Conservation (phyloP, 2,797 vertebrate species). For the Zenarchopterus dispar region DNA sequence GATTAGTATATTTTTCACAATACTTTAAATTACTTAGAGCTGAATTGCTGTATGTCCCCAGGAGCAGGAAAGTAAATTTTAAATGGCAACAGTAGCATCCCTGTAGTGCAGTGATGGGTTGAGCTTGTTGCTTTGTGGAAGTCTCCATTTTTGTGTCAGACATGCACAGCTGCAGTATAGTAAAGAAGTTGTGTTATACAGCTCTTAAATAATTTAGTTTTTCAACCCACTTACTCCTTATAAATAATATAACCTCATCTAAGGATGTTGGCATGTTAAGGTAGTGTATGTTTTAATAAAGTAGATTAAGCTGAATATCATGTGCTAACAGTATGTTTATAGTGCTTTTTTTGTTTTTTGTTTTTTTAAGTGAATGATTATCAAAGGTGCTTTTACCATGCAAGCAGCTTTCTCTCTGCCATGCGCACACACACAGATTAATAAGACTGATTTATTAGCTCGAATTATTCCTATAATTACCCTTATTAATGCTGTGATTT, state of each 20-base stretch:
- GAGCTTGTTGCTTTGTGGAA: background rate
- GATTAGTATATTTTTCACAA: background rate
- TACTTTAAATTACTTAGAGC: background rate
- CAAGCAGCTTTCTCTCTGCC: too few species aligned
- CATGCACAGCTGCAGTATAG: background rate
- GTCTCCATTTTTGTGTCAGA: constrained; percentile 1
- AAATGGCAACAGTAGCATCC: constrained; percentile 34
- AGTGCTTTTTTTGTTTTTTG: too few species aligned
- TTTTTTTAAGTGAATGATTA: too few species aligned
- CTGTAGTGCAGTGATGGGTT: background rate
- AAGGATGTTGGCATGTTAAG: constrained; percentile 32
- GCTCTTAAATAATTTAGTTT: constrained; percentile 56
- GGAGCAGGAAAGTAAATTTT: constrained; percentile 34
- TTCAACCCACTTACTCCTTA: constrained; percentile 11
- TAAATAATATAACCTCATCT: constrained; percentile 43
- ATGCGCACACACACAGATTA: too few species aligned
- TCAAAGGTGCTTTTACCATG: too few species aligned
- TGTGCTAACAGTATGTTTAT: background rate
- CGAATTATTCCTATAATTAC: too few species aligned
- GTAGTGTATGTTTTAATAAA: constrained; percentile 4
- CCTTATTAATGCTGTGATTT: too few species aligned
- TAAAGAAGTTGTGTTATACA: constrained; percentile 1
- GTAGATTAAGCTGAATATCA: background rate
- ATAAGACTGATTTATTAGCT: too few species aligned
- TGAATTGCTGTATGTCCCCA: background rate